Evolutionary conservation across 2,113 vertebrate species (phyloP).

Genomic region (Sterna hirundo): DNA sequence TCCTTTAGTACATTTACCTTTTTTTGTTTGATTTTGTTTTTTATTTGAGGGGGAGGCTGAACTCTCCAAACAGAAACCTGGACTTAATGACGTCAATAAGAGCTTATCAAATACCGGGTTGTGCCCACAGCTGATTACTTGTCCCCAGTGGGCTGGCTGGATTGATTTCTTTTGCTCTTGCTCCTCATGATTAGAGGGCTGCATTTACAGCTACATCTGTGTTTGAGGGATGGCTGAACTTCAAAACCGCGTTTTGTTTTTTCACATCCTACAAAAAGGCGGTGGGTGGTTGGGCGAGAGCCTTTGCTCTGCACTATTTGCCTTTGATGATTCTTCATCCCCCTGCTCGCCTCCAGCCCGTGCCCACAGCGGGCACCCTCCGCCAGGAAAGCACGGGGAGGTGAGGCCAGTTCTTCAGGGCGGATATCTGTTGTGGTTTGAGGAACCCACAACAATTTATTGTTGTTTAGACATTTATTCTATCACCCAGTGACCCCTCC

Average conservation of each 20-base stretch:
- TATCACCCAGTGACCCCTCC: neutral
- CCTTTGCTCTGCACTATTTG: accelerated
- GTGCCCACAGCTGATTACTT: neutral
- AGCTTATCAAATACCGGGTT: neutral
- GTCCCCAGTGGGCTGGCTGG: neutral
- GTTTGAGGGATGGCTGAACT: neutral
- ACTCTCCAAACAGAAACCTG: neutral
- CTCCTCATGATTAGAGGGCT: neutral
- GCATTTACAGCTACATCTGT: neutral
- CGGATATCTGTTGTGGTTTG: neutral
- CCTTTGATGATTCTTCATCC: neutral
- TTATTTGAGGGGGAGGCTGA: neutral
- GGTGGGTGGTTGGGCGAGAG: neutral
- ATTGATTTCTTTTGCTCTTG: neutral
- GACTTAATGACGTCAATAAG: neutral
- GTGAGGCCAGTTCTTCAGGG: neutral
- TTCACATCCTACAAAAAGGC: neutral
- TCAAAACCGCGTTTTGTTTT: neutral
- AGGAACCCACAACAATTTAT: neutral
- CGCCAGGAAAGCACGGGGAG: neutral
- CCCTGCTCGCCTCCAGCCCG: neutral
- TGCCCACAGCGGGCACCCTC: accelerated
- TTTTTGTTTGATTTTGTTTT: neutral
- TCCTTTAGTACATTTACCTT: neutral
- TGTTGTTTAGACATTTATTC: neutral